phyloP scores from a whole-genome alignment of 2,888 invertebrate species.

The Dasypolia templi region DNA sequence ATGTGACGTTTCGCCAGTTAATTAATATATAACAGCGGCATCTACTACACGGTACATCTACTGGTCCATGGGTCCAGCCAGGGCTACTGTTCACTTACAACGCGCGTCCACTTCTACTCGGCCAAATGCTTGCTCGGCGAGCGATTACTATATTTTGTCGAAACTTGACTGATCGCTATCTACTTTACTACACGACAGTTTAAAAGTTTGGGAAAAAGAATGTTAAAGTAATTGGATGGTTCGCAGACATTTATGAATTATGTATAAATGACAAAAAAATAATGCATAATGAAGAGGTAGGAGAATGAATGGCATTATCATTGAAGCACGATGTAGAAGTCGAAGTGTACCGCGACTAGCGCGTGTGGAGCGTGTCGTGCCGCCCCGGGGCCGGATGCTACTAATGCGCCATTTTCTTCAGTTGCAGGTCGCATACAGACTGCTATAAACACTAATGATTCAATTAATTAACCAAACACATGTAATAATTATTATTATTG shows the following conservation, averaged over 20 bases:
- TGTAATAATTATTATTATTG: slow-evolving; percentile 71
- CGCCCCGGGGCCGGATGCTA: slow-evolving; percentile 44
- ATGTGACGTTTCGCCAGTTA: not conserved
- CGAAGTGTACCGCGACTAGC: no score
- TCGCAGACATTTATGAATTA: not conserved
- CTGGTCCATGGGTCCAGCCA: not conserved
- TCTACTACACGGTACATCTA: not conserved
- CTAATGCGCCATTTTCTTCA: slow-evolving; percentile 80
- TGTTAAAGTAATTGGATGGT: not conserved
- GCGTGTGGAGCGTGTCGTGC: slow-evolving; percentile 48
- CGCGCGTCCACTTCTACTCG: slow-evolving; percentile 8
- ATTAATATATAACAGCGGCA: not conserved
- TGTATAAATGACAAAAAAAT: no score
- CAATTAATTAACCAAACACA: slow-evolving; percentile 73
- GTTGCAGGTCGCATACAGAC: slow-evolving; percentile 82
- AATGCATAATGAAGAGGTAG: not conserved
- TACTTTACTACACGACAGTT: not conserved
- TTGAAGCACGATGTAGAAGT: not conserved
- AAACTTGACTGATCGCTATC: not conserved
- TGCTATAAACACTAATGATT: slow-evolving; percentile 69
- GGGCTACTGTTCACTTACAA: not conserved
- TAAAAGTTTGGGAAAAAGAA: not conserved
- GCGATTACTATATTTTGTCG: not conserved
- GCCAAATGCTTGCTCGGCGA: not conserved
- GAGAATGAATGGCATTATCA: not conserved